Percentiles rank a stretch among this genome's conserved stretches.
phyloP scores from a whole-genome alignment of 1,140 invertebrate species.

The Brachionus manjavacas region DNA sequence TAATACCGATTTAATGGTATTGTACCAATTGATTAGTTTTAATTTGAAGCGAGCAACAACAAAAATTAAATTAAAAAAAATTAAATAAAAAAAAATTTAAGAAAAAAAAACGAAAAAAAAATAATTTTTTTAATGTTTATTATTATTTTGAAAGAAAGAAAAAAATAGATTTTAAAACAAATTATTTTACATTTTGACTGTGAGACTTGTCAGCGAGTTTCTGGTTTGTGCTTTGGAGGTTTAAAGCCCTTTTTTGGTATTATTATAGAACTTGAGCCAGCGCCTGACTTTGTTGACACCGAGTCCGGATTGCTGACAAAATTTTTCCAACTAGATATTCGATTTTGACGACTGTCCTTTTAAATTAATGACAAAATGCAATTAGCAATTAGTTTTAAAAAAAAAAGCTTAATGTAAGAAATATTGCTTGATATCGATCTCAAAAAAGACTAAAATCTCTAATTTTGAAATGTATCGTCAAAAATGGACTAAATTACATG shows the following conservation, averaged over 20 bases:
- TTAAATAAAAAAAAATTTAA: background rate
- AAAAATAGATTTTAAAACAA: background rate
- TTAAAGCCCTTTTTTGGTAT: slow-evolving; percentile 7
- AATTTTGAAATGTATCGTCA: no score
- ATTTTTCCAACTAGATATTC: slow-evolving; percentile 34
- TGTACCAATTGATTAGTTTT: background rate
- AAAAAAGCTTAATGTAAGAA: no score
- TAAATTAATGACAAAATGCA: background rate
- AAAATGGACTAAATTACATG: no score
- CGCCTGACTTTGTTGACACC: background rate
- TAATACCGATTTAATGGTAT: slow-evolving; percentile 23
- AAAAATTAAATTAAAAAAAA: no score
- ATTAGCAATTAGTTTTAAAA: no score
- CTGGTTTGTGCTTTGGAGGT: slow-evolving; percentile 38
- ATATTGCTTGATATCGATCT: no score
- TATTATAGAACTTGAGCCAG: background rate
- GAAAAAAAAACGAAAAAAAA: background rate
- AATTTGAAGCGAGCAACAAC: no score
- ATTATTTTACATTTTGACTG: background rate
- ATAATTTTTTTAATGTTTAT: background rate
- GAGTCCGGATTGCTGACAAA: slow-evolving; percentile 8
- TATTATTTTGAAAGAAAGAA: background rate
- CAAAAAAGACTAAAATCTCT: no score
- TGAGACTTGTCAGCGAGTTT: background rate
- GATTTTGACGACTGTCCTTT: slow-evolving; percentile 13